Evolutionary conservation across 2,888 invertebrate species (phyloP), one percentile per base, ranked within the genome.

Genomic region (Trachelus tabidus): DNA sequence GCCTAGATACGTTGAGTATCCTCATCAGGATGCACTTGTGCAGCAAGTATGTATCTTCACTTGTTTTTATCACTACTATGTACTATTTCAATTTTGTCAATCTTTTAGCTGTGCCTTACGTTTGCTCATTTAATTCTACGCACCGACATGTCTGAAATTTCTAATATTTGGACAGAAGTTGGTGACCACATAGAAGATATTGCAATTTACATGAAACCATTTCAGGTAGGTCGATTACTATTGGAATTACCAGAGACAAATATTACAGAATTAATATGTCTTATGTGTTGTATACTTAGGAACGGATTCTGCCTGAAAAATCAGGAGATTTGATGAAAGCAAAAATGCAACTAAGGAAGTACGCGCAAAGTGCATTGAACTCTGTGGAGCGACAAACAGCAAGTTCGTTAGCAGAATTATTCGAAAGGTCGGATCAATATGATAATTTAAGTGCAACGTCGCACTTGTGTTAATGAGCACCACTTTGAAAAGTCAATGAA

Each of bases 21-120:
- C 95, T 86, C 98, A 98, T 91, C 94, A 96, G 80, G 97, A 97
- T 89, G 95, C 95, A 88, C 93, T 98, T n/a, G 94, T 96, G 80
- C 96, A 97, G 90, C 97, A 98, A 93, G 95, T 95, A 86, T 87
- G 82, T 84, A 35, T 34, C 9, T 31, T 15, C 4, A 71, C 1
- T 33, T 71, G 11, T 37, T n/a, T 74, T 31, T 11, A 68, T 68
- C 12, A n/a, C 75, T n/a, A 23, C 0, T 31, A 71, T 31, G 6
- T 15, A 33, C 71, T 31, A 31, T 71, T 15, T 33, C 0, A 15
- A 71, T 71, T 31, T 71, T 33, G 6, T 23, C 71, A 33, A 71
- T 71, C 71, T 31, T 93, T 75, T 90, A 96, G 95, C 92, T 97
- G 11, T 97, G 97, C 89, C 92, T 95, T 34, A 94, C 96, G 0